These are phyloP conservation scores for Pterostichus madidus DNA, from an alignment of 2,888 invertebrate genomes.

Conservation along the genomic window DNA sequence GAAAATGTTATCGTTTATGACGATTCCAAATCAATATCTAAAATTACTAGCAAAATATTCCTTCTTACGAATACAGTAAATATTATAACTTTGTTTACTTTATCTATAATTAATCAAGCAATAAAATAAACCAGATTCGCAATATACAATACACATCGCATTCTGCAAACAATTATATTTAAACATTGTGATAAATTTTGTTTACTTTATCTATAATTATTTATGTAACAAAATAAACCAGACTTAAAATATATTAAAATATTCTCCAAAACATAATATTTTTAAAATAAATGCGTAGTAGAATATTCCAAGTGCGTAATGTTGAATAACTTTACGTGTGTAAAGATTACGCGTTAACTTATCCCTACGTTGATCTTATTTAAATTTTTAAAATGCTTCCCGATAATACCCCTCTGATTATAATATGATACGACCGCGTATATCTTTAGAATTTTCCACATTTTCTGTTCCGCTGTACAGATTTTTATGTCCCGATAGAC, in stretches of 20 bases:
- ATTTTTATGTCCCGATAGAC: conserved; percentile 19
- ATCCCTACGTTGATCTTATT: conserved; percentile 34
- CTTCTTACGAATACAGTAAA: no score
- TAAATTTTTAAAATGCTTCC: conserved; percentile 20
- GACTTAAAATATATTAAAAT: conserved; percentile 3
- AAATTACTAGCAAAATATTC: conserved; percentile 17
- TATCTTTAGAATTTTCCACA: conserved; percentile 12
- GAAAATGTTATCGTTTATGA: not conserved
- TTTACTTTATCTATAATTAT: conserved; percentile 34
- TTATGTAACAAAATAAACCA: conserved; percentile 3
- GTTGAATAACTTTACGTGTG: conserved; percentile 4
- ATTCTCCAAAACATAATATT: conserved; percentile 18
- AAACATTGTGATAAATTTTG: no score
- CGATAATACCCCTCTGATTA: conserved; percentile 23
- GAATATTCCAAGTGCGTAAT: conserved; percentile 31
- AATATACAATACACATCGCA: no score
- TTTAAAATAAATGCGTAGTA: not conserved
- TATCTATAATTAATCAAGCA: no score
- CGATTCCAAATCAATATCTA: conserved; percentile 33
- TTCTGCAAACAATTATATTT: no score
- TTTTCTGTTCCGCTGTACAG: conserved; percentile 1
- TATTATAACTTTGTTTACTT: no score
- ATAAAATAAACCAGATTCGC: no score
- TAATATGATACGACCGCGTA: conserved; percentile 40
- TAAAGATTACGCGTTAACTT: conserved; percentile 9